Base-by-base conservation (phyloP, 2,888 invertebrate species). In the Exocentrus adspersus region DNA sequence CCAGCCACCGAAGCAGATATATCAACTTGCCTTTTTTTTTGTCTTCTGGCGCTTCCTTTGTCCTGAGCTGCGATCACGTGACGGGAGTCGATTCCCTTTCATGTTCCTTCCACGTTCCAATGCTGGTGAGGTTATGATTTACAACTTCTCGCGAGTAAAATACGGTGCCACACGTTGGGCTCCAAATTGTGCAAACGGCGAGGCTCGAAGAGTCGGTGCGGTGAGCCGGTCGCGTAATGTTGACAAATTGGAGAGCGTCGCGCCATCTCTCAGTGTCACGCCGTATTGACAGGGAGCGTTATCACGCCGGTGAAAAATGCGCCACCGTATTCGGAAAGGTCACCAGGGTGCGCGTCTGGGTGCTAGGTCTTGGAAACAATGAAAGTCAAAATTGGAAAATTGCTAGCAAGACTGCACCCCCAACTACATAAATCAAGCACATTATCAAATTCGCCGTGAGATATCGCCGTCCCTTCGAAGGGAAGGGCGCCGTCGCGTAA, bases 251-350 rank as follows among this genome's bases (percentile, higher is more conserved):
- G 17, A 28, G 37, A 16, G 28, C 24, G 32, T 52, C 41, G 37
- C 46, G 46, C 51, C 62, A 62, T 62, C 51, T 62, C 46, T 58
- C 58, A 42, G 41, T 43, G 62, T 52, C 69, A 68, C 70, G 68
- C 71, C 71, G 58, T 65, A 60, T 69, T 67, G 72, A 72, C 73
- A 69, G 61, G 21, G 62, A 64, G 65, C 66, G 62, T 64, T 70
- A 70, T 73, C 72, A 67, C 69, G 67, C 62, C 54, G 63, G 61
- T 69, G 71, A 66, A 65, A 67, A 68, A 72, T 68, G 69, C 69
- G 56, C 51, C 20, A 57, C 56, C 48, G 64, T 37, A 28, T 43
- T 10, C 28, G 17, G 24, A 54, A 54, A 43, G 43, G 54, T 12
- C 43, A 41, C 43, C 54, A 28, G 43, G 21, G 28, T 43, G 54